Conservation (phyloP, 2,113 vertebrate genomes). For the Fregata magnificens region DNA sequence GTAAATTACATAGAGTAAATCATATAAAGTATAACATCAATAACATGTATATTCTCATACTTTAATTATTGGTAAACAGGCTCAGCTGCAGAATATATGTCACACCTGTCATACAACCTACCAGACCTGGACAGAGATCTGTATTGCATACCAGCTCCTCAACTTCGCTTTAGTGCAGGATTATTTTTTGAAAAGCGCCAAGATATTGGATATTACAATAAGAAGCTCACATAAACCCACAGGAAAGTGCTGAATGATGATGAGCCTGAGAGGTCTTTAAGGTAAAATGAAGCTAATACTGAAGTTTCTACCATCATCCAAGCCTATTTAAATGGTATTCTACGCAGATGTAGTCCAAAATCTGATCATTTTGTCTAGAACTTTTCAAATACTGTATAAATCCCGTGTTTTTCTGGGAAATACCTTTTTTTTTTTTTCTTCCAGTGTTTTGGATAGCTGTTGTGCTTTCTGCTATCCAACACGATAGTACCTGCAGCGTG, state of each 20-base stretch:
- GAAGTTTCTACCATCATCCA: not conserved
- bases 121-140: not conserved
- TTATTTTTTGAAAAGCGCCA: not conserved
- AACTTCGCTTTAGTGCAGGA: not conserved
- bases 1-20: constrained; percentile 29
- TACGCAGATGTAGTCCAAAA: not conserved
- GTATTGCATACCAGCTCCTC: not conserved
- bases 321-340: not conserved
- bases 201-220: not conserved
- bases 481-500: not conserved
- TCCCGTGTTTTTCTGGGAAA: not conserved
- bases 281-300: not conserved
- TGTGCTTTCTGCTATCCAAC: not conserved
- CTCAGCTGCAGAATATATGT: not conserved
- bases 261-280: not conserved
- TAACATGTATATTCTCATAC: not conserved
- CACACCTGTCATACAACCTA: not conserved
- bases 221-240: not conserved
- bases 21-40: not conserved
- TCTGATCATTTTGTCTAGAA: not conserved
- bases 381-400: not conserved
- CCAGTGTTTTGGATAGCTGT: not conserved
- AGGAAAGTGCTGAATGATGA: not conserved
- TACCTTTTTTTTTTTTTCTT: not conserved
- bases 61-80: constrained; percentile 1